Base-by-base conservation (phyloP, 2,888 invertebrate species). In the Pollenia griseotomentosa region DNA sequence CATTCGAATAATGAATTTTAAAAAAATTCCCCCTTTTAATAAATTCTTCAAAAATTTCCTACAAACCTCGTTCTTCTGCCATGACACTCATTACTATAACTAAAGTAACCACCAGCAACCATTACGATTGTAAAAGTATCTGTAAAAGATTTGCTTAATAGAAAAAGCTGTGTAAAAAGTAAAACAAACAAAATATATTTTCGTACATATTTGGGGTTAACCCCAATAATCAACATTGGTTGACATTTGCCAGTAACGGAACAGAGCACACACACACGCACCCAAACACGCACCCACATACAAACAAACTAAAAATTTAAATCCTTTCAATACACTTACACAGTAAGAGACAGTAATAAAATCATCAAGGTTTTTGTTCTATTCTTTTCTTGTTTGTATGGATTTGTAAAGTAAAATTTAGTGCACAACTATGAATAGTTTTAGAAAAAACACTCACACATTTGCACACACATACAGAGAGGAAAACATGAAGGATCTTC, bases 231-330 rank as follows among this genome's bases (percentile, higher is more conserved):
- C 87, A 81, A 73, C 71, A 81, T 81, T 63, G 77, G 80, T 84
- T 87, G 84, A 77, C 77, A 87, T 87, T 81, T 84, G 77, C 81
- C 80, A 86, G 86, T 81, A 83, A 81, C 70, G 66, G 71, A 70
- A 65, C 53, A 33, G 53, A 79, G 79, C 59, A 19, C 44, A 57
- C 48, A 85, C 53, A 42, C 48, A 73, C 12, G 63, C 40, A 70
- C 44, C 53, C 42, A 40, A 8, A 75, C 9, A 51, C 53, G 59
- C 46, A 51, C 40, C 23, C 19, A 40, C 55, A 12, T 7, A 44
- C 66, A 53, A n/a, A 46, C 53, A 68, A 42, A 79, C 57, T 6
- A 42, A n/a, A 66, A 55, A 42, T 55, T 63, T 11, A 71, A 77
- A 77, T 55, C 63, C 65, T 83, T 83, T 57, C 70, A 77, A 63